Conservation (phyloP, 2,888 invertebrate species). For the Sympetrum striolatum region DNA sequence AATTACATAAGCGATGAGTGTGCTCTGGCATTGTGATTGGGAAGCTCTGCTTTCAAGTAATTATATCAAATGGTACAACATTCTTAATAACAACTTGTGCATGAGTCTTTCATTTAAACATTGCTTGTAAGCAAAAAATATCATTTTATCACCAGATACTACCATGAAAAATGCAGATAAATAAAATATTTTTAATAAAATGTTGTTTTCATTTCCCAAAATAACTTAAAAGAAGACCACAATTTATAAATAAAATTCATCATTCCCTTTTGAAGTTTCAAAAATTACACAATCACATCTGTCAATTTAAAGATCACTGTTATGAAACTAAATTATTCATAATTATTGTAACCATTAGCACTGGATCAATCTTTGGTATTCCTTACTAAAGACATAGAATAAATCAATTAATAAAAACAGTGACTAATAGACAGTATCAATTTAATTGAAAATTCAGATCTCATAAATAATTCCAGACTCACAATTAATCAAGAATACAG, state of each 20-base stretch:
- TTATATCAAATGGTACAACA: not conserved
- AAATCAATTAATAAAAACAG: not conserved
- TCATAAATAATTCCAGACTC: not conserved
- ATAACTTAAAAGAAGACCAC: not conserved
- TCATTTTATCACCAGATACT: not conserved
- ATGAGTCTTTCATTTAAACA: not conserved
- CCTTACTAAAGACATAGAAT: not conserved
- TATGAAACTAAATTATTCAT: too few species aligned
- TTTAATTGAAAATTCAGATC: not conserved
- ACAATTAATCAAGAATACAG: not conserved
- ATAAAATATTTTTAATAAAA: not conserved
- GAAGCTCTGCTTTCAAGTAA: not conserved
- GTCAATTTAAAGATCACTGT: too few species aligned
- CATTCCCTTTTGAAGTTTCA: not conserved
- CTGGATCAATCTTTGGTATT: not conserved
- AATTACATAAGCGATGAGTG: too few species aligned
- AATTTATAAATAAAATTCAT: conserved; percentile 10
- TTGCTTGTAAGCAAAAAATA: not conserved
- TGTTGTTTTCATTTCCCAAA: conserved; percentile 14
- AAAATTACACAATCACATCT: not conserved
- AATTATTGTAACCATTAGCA: not conserved
- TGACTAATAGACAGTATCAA: not conserved
- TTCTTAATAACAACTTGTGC: not conserved
- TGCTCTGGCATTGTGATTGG: too few species aligned
- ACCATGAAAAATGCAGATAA: not conserved